Evolutionary conservation across 2,113 vertebrate species (phyloP), one percentile per base, ranked within the genome.

Genomic region (Tricholaema leucomelas): DNA sequence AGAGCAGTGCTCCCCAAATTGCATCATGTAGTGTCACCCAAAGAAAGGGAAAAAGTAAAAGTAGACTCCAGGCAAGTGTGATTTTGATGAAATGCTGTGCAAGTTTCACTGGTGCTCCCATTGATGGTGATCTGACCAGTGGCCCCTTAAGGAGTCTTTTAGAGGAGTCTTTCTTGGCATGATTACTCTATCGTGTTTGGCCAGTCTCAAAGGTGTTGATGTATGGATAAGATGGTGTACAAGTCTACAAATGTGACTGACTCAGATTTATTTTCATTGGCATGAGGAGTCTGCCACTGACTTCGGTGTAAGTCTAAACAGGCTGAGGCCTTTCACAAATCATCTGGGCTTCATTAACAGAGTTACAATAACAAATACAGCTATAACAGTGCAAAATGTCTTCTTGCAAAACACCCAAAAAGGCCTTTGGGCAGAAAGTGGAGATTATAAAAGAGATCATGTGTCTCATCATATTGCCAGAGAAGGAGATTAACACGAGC

Each of bases 291-390:
- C 50, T 81, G 86, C 35, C 66, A 80, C 61, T 64, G 69, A 84
- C 38, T 94, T 87, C 28, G 64, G 16, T 30, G 6, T 80, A 75
- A 88, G 66, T 33, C 60, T 82, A 70, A 92, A 82, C 19, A 75
- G 69, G 38, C 65, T 48, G 33, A 81, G 23, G 66, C 19, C 15
- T 73, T 83, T 91, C 44, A 83, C 66, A 83, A 95, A 71, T 94
- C 81, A 89, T 91, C 76, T 93, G 88, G 35, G 52, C 44, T 89
- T 94, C 70, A 88, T 94, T 94, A 56, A n/a, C 70, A 88, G 5
- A 81, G 31, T 36, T 80, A 79, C 75, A 91, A 67, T 52, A 28
- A 55, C 33, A 81, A 88, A 93, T 55, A n/a, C 15, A 64, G 59
- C 21, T 58, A 28, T 48, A 89, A 65, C 70, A 74, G 30, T 42